phyloP scores from a whole-genome alignment of 2,797 vertebrate genomes.

The Gorsachius magnificus region DNA sequence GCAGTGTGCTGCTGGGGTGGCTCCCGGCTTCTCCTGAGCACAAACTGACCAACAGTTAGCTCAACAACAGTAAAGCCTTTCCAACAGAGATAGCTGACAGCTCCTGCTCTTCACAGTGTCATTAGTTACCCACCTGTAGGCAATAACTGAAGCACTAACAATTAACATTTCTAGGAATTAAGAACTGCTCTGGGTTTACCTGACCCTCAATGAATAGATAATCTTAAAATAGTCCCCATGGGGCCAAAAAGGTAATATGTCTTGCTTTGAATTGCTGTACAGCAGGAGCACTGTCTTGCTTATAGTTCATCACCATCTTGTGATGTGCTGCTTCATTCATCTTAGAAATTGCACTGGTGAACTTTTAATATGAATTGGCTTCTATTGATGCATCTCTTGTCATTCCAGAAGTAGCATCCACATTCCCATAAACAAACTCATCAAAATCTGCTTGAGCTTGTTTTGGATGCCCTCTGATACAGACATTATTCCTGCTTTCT shows the following conservation, averaged over 20 bases:
- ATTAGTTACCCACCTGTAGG: background rate
- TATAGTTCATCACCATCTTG: background rate
- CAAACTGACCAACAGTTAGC: background rate
- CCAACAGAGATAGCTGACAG: background rate
- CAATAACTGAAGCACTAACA: background rate
- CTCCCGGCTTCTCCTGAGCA: rapidly evolving
- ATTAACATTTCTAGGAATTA: background rate
- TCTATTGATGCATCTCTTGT: background rate
- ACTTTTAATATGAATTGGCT: background rate
- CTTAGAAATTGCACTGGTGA: background rate
- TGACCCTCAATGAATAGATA: background rate
- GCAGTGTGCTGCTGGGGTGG: background rate
- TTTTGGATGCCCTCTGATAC: background rate
- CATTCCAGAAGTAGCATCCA: background rate
- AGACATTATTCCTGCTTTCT: background rate
- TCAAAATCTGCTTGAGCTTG: background rate
- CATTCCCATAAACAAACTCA: background rate
- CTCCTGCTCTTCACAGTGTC: background rate
- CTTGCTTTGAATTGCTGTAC: background rate
- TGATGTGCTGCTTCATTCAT: background rate
- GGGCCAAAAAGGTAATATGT: background rate
- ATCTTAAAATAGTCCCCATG: background rate
- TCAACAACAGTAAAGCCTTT: background rate
- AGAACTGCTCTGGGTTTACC: background rate
- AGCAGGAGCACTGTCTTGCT: background rate